Conservation (phyloP, 2,797 vertebrate species). For the Crenuchus spilurus region DNA sequence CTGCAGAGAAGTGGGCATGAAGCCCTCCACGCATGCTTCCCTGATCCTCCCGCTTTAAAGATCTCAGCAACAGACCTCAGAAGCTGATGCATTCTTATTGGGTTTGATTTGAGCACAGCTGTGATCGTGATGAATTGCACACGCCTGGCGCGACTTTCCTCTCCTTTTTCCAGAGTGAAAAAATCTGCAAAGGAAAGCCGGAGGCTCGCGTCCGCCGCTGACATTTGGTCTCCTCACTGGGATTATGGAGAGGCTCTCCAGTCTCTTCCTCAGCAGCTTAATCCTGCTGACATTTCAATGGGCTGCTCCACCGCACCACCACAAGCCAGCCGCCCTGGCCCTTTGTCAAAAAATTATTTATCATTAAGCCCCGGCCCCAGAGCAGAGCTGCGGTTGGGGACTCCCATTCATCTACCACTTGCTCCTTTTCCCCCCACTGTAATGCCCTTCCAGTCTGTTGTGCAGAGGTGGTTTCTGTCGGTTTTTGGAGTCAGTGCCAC, state of each 20-base stretch:
- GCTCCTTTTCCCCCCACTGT: constrained; percentile 22
- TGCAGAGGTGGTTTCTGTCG: constrained; percentile 43
- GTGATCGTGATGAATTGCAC: constrained; percentile 33
- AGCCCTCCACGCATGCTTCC: neutral
- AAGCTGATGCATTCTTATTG: constrained; percentile 36
- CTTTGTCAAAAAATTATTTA: constrained; percentile 52
- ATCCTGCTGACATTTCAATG: constrained; percentile 60
- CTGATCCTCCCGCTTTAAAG: constrained; percentile 2
- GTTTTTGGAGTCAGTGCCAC: constrained; percentile 39
- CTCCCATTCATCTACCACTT: constrained; percentile 43
- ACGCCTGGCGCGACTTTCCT: neutral
- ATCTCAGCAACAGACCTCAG: neutral
- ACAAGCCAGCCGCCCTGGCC: neutral
- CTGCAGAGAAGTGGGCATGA: constrained; percentile 36
- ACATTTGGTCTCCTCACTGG: constrained; percentile 40
- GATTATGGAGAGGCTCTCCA: constrained; percentile 43
- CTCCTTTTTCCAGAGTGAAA: constrained; percentile 8
- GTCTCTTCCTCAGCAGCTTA: constrained; percentile 40
- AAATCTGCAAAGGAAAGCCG: constrained; percentile 17
- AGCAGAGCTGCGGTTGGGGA: constrained; percentile 19
- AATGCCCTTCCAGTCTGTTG: constrained; percentile 45
- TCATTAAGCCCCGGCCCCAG: constrained; percentile 36
- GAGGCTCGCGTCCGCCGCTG: constrained; percentile 1
- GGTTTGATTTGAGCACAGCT: constrained; percentile 22
- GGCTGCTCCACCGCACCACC: constrained; percentile 15